Conservation (phyloP, 1,140 invertebrate genomes). For the Diprion similis region DNA sequence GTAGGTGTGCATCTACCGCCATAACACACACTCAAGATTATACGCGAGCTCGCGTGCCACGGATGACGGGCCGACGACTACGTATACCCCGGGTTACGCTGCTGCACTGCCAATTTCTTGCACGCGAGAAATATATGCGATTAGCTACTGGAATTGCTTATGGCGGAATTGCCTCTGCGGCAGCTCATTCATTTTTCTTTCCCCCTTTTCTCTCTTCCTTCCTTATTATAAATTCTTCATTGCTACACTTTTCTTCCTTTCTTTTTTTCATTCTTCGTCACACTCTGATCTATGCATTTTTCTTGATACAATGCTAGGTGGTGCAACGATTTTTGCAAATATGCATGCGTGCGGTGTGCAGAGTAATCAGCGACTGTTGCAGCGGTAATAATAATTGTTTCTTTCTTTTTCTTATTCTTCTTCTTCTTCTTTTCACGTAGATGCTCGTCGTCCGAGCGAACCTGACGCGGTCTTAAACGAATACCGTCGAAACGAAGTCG, state of each 20-base stretch:
- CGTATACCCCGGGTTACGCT: neutral
- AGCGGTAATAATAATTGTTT: no score
- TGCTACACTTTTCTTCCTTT: neutral
- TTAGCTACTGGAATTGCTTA: slow-evolving; percentile 3
- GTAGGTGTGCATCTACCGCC: no score
- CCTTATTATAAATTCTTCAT: neutral
- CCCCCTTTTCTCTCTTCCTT: neutral
- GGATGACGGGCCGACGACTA: neutral
- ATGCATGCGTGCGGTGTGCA: no score
- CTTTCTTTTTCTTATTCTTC: neutral
- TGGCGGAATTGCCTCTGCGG: neutral
- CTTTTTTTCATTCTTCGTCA: neutral
- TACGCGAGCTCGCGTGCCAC: neutral
- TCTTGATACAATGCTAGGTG: slow-evolving; percentile 14
- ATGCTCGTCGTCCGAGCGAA: no score
- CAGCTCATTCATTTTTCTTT: neutral
- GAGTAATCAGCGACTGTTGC: no score
- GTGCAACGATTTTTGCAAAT: slow-evolving; percentile 7
- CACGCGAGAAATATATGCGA: neutral
- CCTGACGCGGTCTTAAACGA: no score
- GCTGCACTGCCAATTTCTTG: neutral
- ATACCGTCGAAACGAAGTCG: no score
- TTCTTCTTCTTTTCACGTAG: neutral
- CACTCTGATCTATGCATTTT: slow-evolving; percentile 4
- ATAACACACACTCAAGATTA: no score